Evolutionary conservation across 1,140 invertebrate species (phyloP).

Genomic region (Monochamus saltuarius): DNA sequence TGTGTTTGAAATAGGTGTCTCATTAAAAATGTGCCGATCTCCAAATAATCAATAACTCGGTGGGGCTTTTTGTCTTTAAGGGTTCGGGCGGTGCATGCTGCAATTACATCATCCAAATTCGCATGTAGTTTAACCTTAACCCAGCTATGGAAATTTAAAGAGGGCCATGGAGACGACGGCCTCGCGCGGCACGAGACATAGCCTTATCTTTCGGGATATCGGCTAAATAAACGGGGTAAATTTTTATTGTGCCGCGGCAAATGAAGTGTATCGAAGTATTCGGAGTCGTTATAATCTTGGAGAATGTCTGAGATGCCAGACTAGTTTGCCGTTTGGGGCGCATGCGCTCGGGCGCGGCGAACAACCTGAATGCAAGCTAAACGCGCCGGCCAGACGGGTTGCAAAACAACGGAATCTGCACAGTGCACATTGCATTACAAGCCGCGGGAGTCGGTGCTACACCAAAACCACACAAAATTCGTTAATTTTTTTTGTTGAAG

Average conservation of each 20-base stretch:
- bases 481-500: slow-evolving; percentile 35
- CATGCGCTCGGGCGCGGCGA: slow-evolving; percentile 36
- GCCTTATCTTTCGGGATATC: neutral
- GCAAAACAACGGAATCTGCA: slow-evolving; percentile 49
- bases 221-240: slow-evolving; percentile 5
- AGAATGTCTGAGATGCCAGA: slow-evolving; percentile 31
- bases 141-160: neutral
- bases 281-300: slow-evolving; percentile 23
- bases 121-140: too few relatives aligned
- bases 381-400: slow-evolving; percentile 37
- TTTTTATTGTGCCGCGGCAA: slow-evolving; percentile 12
- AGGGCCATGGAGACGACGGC: neutral
- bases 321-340: slow-evolving; percentile 39
- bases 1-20: too few relatives aligned
- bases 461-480: slow-evolving; percentile 43
- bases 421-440: slow-evolving; percentile 48
- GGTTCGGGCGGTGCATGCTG: too few relatives aligned
- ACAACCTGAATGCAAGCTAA: slow-evolving; percentile 47
- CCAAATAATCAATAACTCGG: too few relatives aligned
- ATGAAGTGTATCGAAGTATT: slow-evolving; percentile 7
- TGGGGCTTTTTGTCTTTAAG: too few relatives aligned
- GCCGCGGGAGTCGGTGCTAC: slow-evolving; percentile 52
- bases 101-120: too few relatives aligned
- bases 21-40: too few relatives aligned
- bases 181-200: neutral